A percentile compares a stretch with the other conserved stretches of the same genome.
These are phyloP conservation scores for Anthrax anthrax DNA, from an alignment of 2,888 invertebrate genomes.

Conservation along the genomic window DNA sequence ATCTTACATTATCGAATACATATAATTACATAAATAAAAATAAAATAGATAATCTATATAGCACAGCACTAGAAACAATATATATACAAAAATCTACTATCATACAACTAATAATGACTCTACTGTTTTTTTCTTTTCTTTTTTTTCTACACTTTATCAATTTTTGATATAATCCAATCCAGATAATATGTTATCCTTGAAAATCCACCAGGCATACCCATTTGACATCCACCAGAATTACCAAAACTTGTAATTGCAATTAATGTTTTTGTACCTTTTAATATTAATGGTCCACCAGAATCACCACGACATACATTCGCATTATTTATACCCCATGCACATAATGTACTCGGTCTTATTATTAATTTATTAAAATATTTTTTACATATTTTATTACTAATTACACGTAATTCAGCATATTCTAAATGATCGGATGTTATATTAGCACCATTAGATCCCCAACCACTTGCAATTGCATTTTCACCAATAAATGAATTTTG, in stretches of 20 bases:
- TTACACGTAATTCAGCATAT: conserved; percentile 27
- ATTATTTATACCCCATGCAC: conserved; percentile 28
- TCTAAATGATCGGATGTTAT: conserved; percentile 27
- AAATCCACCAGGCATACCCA: conserved; percentile 29
- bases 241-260: conserved; percentile 33
- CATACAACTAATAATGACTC: no score
- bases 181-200: conserved; percentile 28
- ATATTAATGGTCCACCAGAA: conserved; percentile 31
- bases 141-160: no score
- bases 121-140: no score
- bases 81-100: no score
- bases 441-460: conserved; percentile 24
- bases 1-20: no score
- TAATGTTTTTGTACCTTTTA: conserved; percentile 23
- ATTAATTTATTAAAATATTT: conserved; percentile 23
- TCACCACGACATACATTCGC: conserved; percentile 30
- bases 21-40: no score
- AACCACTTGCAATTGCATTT: conserved; percentile 29
- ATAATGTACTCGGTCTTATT: conserved; percentile 25
- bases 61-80: no score
- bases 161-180: conserved; percentile 28
- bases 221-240: conserved; percentile 27
- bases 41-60: no score
- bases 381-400: conserved; percentile 26
- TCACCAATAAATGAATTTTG: conserved; percentile 17